These are phyloP conservation scores for Neodontobutis hainanensis DNA, from an alignment of 2,113 vertebrate genomes.

Conservation along the genomic window DNA sequence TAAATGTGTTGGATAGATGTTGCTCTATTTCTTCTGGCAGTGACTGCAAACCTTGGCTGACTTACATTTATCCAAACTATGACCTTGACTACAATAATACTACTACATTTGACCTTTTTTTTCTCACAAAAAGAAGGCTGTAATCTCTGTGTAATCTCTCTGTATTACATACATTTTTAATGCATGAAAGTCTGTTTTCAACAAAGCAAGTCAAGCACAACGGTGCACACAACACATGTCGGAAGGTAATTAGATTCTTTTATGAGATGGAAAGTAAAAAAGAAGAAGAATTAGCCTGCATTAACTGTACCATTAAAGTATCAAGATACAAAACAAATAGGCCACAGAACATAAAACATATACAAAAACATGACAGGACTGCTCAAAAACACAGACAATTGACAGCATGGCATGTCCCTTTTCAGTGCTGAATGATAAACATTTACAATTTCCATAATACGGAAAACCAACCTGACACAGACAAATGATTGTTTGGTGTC, in stretches of 20 bases:
- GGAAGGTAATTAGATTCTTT: conserved; percentile 88
- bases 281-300: conserved; percentile 35
- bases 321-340: conserved; percentile 57
- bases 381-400: conserved; percentile 53
- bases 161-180: conserved; percentile 70
- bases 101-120: not conserved
- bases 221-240: conserved; percentile 90
- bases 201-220: conserved; percentile 81
- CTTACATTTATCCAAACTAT: conserved; percentile 40
- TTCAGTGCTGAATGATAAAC: conserved; percentile 46
- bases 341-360: conserved; percentile 58
- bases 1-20: conserved; percentile 36
- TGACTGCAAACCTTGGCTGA: conserved; percentile 49
- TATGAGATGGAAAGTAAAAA: conserved; percentile 77
- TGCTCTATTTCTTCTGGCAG: conserved; percentile 31
- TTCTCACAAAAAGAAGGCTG: conserved; percentile 30
- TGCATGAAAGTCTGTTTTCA: conserved; percentile 68
- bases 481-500: conserved; percentile 78
- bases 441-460: conserved; percentile 79
- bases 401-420: conserved; percentile 50
- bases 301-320: conserved; percentile 51
- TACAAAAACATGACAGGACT: conserved; percentile 57
- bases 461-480: conserved; percentile 66
- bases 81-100: conserved; percentile 1
- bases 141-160: conserved; percentile 30